A percentile compares a stretch with the other conserved stretches of the same genome.
These are phyloP conservation scores for Macheiramphus alcinus DNA, from an alignment of 2,113 vertebrate species.

Conservation along the genomic window DNA sequence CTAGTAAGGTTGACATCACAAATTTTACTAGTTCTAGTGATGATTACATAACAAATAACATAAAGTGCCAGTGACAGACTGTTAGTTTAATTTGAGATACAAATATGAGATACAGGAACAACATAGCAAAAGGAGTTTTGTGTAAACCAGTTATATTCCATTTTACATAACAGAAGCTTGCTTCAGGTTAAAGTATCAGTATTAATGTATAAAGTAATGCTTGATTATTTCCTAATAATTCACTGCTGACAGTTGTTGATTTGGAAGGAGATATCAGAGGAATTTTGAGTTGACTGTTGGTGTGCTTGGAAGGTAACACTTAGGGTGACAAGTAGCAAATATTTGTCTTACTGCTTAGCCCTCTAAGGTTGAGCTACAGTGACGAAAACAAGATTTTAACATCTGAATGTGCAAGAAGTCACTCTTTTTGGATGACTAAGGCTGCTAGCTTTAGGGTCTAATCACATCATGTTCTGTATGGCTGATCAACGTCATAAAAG, in stretches of 20 bases:
- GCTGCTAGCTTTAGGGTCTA: background rate
- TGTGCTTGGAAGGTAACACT: background rate
- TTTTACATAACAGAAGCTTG: background rate
- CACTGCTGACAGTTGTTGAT: background rate
- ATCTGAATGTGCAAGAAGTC: background rate
- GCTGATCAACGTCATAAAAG: background rate
- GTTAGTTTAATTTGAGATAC: background rate
- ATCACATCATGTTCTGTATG: background rate
- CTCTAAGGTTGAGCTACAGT: background rate
- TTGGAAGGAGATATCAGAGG: background rate
- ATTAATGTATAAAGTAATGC: background rate
- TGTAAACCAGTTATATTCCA: background rate
- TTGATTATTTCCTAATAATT: background rate
- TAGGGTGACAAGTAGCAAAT: background rate
- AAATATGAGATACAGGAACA: background rate
- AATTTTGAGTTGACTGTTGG: background rate
- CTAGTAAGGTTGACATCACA: background rate
- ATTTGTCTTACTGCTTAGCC: background rate
- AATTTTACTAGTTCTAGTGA: background rate
- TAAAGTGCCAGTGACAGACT: background rate
- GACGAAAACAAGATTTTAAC: background rate
- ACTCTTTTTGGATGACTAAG: background rate
- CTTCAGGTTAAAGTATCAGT: slow-evolving; percentile 6
- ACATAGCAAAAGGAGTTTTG: background rate
- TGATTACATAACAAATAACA: background rate